phyloP scores from a whole-genome alignment of 2,888 invertebrate genomes.

The Eupithecia vulgata region DNA sequence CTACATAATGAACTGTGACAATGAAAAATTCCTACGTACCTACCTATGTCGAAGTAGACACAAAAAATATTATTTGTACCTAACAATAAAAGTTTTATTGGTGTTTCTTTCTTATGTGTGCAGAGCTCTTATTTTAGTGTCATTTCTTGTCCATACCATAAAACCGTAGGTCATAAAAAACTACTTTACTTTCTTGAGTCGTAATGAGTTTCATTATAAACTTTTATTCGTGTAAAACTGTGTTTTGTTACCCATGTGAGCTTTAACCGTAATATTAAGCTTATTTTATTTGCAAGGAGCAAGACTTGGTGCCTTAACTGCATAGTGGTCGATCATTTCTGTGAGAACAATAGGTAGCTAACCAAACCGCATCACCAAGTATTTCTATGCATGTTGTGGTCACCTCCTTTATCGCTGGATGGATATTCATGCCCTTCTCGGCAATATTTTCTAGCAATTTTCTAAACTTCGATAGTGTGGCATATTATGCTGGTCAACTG shows the following conservation, averaged over 20 bases:
- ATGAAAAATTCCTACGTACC: no score
- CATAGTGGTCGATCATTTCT: conserved; percentile 36
- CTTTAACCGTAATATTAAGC: not conserved
- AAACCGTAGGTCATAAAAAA: not conserved
- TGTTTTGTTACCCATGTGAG: not conserved
- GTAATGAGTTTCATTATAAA: not conserved
- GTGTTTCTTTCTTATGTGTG: not conserved
- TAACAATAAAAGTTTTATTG: not conserved
- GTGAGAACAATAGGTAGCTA: conserved; percentile 54
- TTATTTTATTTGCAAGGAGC: conserved; percentile 2
- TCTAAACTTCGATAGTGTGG: not conserved
- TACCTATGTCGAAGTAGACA: not conserved
- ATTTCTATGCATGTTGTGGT: conserved; percentile 56
- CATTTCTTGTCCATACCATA: not conserved
- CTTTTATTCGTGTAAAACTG: not conserved
- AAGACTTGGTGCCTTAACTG: conserved; percentile 15
- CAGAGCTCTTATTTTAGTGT: not conserved
- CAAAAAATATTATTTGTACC: not conserved
- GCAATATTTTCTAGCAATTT: not conserved
- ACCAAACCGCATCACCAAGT: conserved; percentile 57
- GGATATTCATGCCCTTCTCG: conserved; percentile 5
- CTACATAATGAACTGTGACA: no score
- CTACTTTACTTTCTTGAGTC: not conserved
- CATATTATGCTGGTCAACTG: no score
- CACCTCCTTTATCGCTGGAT: conserved; percentile 23